Conservation (phyloP, 2,113 vertebrate genomes). For the Noctilio leporinus region DNA sequence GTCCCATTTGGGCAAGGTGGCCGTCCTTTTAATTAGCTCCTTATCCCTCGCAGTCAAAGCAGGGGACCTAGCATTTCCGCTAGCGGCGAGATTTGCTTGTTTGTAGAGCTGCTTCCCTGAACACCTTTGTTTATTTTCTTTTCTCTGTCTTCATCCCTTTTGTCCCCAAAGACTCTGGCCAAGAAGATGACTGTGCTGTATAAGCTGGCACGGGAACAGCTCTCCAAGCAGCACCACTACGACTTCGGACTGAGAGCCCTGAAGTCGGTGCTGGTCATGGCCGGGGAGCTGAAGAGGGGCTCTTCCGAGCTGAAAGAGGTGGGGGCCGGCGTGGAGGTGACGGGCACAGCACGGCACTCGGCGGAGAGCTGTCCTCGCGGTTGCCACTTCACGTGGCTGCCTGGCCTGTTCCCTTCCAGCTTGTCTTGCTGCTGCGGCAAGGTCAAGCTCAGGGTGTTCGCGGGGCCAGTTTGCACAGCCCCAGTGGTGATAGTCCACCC, state of each 20-base stretch:
- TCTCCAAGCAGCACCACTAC: constrained; percentile 97
- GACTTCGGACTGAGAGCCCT: constrained; percentile 96
- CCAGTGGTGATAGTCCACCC: too few species aligned
- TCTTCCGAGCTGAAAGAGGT: constrained; percentile 92
- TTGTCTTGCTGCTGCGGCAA: background rate
- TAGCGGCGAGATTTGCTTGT: background rate
- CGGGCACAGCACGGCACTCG: fast-evolving
- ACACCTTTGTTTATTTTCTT: background rate
- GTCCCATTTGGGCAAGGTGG: background rate
- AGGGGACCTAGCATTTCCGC: background rate
- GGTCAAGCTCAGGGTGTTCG: background rate
- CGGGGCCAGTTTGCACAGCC: too few species aligned
- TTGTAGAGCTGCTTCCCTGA: background rate
- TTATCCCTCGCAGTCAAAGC: fast-evolving
- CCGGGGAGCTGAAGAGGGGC: constrained; percentile 93
- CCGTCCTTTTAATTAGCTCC: background rate
- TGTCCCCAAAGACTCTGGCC: constrained; percentile 85
- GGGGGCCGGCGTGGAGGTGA: background rate
- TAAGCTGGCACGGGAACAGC: constrained; percentile 91
- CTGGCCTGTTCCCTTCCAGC: background rate
- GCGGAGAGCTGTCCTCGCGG: background rate
- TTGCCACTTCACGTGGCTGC: background rate
- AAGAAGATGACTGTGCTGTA: constrained; percentile 99
- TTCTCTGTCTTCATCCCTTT: background rate
- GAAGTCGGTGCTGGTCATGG: constrained; percentile 97